Evolutionary conservation across 2,888 invertebrate species (phyloP).

Genomic region (Dynastes maya): DNA sequence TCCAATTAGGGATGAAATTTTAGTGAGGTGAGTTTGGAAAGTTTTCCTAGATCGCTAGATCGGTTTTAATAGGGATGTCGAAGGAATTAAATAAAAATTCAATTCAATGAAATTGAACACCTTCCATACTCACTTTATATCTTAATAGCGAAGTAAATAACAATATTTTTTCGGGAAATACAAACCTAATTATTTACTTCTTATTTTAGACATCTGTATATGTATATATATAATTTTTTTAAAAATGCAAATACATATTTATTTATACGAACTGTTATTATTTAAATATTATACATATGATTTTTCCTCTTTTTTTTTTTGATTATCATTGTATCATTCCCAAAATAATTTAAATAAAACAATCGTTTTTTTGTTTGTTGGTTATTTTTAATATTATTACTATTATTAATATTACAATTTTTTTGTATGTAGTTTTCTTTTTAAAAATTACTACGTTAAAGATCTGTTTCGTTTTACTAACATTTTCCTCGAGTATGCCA

Average conservation of each 20-base stretch:
- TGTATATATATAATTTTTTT: conserved; percentile 1
- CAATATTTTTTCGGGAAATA: not conserved
- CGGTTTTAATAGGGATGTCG: not conserved
- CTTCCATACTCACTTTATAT: too few species aligned
- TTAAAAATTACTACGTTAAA: conserved; percentile 2
- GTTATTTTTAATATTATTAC: conserved; percentile 28
- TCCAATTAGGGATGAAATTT: conserved; percentile 4
- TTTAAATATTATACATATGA: conserved; percentile 2
- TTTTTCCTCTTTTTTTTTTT: conserved; percentile 21
- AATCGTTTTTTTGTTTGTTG: conserved; percentile 41
- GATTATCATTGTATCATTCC: conserved; percentile 40
- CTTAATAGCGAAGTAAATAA: not conserved
- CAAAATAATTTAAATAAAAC: conserved; percentile 24
- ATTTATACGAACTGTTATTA: conserved; percentile 43
- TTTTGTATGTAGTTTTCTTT: not conserved
- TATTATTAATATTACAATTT: conserved; percentile 12
- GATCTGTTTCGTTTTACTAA: conserved; percentile 9
- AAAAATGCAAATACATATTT: conserved; percentile 20
- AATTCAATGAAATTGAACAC: too few species aligned
- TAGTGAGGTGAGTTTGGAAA: not conserved
- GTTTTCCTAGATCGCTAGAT: not conserved
- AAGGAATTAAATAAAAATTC: not conserved
- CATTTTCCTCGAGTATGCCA: not conserved
- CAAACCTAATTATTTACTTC: not conserved
- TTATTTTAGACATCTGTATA: conserved; percentile 17